Conservation (phyloP, 2,888 invertebrate genomes). For the Andrena flavipes region DNA sequence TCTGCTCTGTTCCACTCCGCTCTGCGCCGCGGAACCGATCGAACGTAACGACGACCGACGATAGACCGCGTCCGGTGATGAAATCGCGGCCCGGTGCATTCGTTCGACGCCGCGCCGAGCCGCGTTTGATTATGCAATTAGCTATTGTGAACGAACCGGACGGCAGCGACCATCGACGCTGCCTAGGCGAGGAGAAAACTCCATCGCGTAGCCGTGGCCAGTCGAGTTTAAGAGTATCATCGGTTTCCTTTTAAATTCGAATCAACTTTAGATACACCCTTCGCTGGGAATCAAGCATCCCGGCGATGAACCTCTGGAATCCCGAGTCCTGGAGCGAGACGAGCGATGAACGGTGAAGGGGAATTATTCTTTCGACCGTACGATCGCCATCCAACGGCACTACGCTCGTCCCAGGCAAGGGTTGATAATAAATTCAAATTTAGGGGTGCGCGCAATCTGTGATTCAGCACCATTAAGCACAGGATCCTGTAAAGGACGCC, state of each 20-base stretch:
- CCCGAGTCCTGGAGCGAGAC: not conserved
- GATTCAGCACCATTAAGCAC: slow-evolving; percentile 85
- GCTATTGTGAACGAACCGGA: slow-evolving; percentile 24
- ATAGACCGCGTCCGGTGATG: slow-evolving; percentile 67
- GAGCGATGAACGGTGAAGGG: slow-evolving; percentile 35
- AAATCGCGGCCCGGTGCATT: slow-evolving; percentile 61
- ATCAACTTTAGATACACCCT: not conserved
- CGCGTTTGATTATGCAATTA: slow-evolving; percentile 65
- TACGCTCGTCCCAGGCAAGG: slow-evolving; percentile 76
- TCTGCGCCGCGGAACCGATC: slow-evolving; percentile 67
- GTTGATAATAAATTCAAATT: slow-evolving; percentile 82
- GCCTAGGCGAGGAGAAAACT: not conserved
- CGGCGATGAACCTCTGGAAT: slow-evolving; percentile 18
- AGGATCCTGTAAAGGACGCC: slow-evolving; percentile 80
- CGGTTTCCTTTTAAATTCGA: too few species aligned
- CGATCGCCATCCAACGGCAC: slow-evolving; percentile 70
- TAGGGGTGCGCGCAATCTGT: slow-evolving; percentile 83
- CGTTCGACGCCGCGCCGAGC: slow-evolving; percentile 59
- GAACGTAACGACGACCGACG: slow-evolving; percentile 71
- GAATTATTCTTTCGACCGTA: slow-evolving; percentile 71
- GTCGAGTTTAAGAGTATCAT: too few species aligned
- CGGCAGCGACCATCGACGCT: not conserved
- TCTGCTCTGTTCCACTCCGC: slow-evolving; percentile 57
- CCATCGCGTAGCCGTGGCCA: too few species aligned
- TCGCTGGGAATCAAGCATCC: slow-evolving; percentile 46